phyloP scores from a whole-genome alignment of 2,797 vertebrate species.

The Sciaenops ocellatus region DNA sequence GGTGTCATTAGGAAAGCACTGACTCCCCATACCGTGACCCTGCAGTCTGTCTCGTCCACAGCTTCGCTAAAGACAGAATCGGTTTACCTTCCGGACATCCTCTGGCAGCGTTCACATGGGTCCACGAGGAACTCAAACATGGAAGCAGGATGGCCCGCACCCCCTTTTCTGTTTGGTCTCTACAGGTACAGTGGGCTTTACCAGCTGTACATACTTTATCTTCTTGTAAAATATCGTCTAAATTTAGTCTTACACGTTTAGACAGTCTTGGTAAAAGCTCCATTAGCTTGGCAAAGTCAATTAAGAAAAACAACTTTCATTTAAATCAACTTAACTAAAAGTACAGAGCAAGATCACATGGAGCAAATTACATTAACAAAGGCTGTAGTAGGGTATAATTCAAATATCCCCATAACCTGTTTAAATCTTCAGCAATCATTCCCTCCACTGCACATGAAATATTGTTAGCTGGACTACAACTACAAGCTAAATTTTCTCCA shows the following conservation, averaged over 20 bases:
- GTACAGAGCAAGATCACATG: constrained; percentile 20
- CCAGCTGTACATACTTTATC: constrained; percentile 33
- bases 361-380: constrained; percentile 5
- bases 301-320: neutral
- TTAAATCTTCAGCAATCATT: constrained; percentile 2
- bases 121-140: constrained; percentile 66
- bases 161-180: constrained; percentile 47
- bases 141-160: constrained; percentile 55
- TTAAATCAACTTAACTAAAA: constrained; percentile 12
- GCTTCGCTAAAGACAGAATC: constrained; percentile 66
- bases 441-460: constrained; percentile 6
- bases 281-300: constrained; percentile 5
- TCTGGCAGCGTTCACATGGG: constrained; percentile 69
- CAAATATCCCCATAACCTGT: constrained; percentile 11
- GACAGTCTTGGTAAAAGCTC: constrained; percentile 32
- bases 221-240: constrained; percentile 29
- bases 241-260: constrained; percentile 25
- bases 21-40: constrained; percentile 74
- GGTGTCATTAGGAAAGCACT: constrained; percentile 74
- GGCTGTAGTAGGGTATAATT: neutral
- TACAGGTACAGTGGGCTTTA: constrained; percentile 46
- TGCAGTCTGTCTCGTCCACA: constrained; percentile 75
- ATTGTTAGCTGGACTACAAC: constrained; percentile 6
- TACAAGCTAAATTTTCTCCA: constrained; percentile 17
- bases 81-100: constrained; percentile 78